phyloP scores from a whole-genome alignment of 2,888 invertebrate species.

The Melanostoma mellinum region DNA sequence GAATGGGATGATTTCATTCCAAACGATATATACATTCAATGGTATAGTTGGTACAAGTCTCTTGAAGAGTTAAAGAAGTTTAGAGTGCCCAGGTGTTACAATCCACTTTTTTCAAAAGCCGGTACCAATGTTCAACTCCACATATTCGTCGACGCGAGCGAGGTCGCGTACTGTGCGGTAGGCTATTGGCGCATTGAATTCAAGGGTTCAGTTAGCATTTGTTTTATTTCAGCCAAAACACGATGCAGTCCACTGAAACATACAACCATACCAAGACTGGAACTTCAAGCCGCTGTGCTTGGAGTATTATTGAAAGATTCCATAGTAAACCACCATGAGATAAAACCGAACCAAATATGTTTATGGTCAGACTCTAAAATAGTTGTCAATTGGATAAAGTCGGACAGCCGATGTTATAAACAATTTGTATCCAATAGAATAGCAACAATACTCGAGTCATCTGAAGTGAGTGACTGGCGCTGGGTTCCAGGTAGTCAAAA shows the following conservation, averaged over 20 bases:
- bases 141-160: constrained; percentile 19
- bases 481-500: constrained; percentile 73
- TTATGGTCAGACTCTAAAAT: constrained; percentile 67
- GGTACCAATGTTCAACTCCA: constrained; percentile 6
- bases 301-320: constrained; percentile 47
- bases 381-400: constrained; percentile 61
- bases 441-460: constrained; percentile 69
- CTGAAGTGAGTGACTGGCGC: constrained; percentile 66
- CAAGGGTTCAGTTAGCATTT: not conserved
- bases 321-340: constrained; percentile 24
- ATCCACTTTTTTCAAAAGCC: constrained; percentile 3
- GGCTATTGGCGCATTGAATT: constrained; percentile 21
- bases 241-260: constrained; percentile 39
- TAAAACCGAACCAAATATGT: constrained; percentile 7
- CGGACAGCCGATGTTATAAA: constrained; percentile 60
- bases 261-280: constrained; percentile 57
- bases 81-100: constrained; percentile 15
- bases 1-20: constrained; percentile 21
- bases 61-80: not conserved
- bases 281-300: too few relatives aligned
- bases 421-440: constrained; percentile 74
- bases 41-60: constrained; percentile 18
- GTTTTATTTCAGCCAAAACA: constrained; percentile 26
- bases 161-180: constrained; percentile 22
- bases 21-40: constrained; percentile 13